Evolutionary conservation across 2,797 vertebrate genomes (phyloP).

Genomic region (Molossus alvarezi): DNA sequence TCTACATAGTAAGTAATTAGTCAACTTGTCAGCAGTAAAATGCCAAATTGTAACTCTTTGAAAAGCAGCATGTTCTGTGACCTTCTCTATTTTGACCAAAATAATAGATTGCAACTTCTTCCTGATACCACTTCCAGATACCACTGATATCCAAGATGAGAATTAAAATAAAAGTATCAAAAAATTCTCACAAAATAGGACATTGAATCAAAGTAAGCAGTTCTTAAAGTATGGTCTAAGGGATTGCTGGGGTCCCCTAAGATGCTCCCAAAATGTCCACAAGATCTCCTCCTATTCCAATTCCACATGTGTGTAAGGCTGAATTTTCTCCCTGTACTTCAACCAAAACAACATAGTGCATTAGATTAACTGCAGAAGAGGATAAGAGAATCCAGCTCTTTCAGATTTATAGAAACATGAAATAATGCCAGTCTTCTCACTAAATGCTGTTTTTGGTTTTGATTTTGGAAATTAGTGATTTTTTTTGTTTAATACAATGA

Average conservation of each 20-base stretch:
- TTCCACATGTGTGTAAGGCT: background rate
- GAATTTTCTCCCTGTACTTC: conserved; percentile 14
- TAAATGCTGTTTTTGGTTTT: conserved; percentile 1
- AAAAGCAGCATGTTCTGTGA: background rate
- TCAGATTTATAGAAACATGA: conserved; percentile 43
- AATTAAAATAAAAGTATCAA: conserved; percentile 33
- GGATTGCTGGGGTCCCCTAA: background rate
- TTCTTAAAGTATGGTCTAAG: conserved; percentile 25
- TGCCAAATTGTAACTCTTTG: background rate
- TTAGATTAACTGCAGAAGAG: background rate
- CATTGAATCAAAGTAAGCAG: background rate
- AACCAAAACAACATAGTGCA: background rate
- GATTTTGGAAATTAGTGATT: background rate
- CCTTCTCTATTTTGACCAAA: conserved; percentile 42
- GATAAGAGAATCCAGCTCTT: background rate
- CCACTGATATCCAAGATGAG: background rate
- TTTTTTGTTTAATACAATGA: background rate
- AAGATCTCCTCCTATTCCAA: background rate
- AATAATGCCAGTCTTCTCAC: conserved; percentile 44
- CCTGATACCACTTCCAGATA: background rate
- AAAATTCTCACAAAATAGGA: background rate
- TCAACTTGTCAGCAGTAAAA: conserved; percentile 22
- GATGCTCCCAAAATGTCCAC: background rate
- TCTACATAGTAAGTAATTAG: background rate
- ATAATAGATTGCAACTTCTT: conserved; percentile 21